A percentile compares a stretch with the other conserved stretches of the same genome.
Evolutionary conservation across 2,113 vertebrate species (phyloP).

Genomic region (Chaenogobius annularis): DNA sequence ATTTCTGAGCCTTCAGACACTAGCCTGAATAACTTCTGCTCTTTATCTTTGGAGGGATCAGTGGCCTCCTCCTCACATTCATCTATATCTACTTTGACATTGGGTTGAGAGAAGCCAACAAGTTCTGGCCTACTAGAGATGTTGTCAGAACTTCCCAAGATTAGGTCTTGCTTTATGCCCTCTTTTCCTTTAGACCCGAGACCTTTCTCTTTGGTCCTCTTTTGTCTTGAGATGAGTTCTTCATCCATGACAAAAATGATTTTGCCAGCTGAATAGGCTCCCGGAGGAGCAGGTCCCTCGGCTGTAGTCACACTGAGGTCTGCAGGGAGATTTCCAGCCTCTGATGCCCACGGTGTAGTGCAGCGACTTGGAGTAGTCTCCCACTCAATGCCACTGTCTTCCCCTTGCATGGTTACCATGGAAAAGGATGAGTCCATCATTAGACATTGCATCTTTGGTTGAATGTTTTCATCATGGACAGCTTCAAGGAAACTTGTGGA

Average conservation of each 20-base stretch:
- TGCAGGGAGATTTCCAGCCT: conserved; percentile 75
- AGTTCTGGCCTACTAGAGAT: conserved; percentile 67
- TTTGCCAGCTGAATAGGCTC: conserved; percentile 80
- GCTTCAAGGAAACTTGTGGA: conserved; percentile 81
- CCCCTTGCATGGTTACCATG: conserved; percentile 90
- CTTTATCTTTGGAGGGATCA: conserved; percentile 56
- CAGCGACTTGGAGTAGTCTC: conserved; percentile 87
- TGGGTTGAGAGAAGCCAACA: conserved; percentile 69
- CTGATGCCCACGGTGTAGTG: conserved; percentile 86
- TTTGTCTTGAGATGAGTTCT: conserved; percentile 77
- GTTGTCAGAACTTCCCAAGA: conserved; percentile 36
- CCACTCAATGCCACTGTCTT: conserved; percentile 92
- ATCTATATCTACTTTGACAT: conserved; percentile 46
- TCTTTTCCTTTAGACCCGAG: conserved; percentile 39
- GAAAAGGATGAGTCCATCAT: conserved; percentile 90
- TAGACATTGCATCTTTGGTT: conserved; percentile 87
- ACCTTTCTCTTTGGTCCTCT: conserved; percentile 68
- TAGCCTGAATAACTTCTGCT: conserved; percentile 84
- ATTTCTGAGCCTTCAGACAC: conserved; percentile 93
- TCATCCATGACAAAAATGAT: conserved; percentile 89
- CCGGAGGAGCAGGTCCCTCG: conserved; percentile 27
- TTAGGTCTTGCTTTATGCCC: conserved; percentile 14
- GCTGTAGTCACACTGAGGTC: conserved; percentile 75
- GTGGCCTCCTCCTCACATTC: conserved; percentile 25
- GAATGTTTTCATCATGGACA: conserved; percentile 81